Evolutionary conservation across 2,797 vertebrate genomes (phyloP).

Genomic region (Hemibagrus guttatus): DNA sequence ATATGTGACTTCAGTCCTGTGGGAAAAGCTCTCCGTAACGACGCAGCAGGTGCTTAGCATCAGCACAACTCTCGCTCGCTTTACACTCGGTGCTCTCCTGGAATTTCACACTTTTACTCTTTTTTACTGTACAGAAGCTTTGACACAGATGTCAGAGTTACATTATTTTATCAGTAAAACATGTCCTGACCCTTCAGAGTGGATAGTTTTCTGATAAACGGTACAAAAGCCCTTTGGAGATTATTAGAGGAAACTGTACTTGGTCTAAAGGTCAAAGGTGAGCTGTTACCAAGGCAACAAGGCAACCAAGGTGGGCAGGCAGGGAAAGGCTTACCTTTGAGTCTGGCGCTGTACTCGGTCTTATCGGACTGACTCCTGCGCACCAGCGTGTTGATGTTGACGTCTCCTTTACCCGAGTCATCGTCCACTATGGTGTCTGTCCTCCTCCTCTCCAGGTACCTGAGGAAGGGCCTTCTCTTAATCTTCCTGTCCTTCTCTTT

Average conservation of each 20-base stretch:
- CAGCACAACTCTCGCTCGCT: constrained; percentile 50
- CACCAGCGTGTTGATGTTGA: constrained; percentile 81
- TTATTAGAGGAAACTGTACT: background rate
- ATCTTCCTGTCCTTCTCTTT: constrained; percentile 75
- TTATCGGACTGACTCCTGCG: constrained; percentile 96
- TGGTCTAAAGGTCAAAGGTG: constrained; percentile 7
- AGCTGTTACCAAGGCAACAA: background rate
- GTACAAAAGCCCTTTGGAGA: too few species aligned
- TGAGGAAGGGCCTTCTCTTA: constrained; percentile 84
- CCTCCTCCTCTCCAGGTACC: constrained; percentile 90
- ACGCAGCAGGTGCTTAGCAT: constrained; percentile 75
- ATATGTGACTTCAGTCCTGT: constrained; percentile 78
- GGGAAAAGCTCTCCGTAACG: constrained; percentile 75
- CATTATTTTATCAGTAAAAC: background rate
- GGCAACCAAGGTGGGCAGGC: background rate
- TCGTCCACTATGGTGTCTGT: constrained; percentile 88
- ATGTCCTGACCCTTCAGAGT: background rate
- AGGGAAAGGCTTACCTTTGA: constrained; percentile 85
- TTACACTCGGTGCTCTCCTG: constrained; percentile 33
- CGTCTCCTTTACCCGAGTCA: constrained; percentile 73
- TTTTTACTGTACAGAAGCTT: background rate
- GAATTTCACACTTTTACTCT: constrained; percentile 37
- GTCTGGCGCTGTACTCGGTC: constrained; percentile 92
- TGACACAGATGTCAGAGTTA: background rate
- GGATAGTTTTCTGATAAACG: background rate